A percentile compares a stretch with the other conserved stretches of the same genome.
These are phyloP conservation scores for Pelagia noctiluca DNA, from an alignment of 30 jellyfish, hydroid and myxozoan genomes.

Conservation along the genomic window DNA sequence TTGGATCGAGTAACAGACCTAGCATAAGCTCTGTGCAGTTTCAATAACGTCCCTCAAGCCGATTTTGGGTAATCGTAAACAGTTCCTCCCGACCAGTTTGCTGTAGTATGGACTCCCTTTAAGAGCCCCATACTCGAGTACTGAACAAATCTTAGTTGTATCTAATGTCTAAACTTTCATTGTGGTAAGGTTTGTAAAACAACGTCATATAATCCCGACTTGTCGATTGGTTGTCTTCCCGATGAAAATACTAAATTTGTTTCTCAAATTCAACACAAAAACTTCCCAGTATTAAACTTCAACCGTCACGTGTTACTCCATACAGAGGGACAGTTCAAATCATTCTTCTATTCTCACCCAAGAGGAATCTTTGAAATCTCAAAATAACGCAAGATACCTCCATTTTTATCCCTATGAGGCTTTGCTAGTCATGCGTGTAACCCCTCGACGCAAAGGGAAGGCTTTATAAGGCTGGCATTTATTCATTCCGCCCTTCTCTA, in stretches of 20 bases:
- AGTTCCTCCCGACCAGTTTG: neutral
- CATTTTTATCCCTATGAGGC: too few relatives aligned
- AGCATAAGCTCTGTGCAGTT: neutral
- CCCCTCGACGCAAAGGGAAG: too few relatives aligned
- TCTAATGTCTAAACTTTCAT: neutral
- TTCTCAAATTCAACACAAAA: neutral
- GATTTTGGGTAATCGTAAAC: neutral
- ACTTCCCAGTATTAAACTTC: neutral
- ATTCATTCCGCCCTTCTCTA: too few relatives aligned
- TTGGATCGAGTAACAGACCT: conserved; percentile 6
- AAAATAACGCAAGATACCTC: too few relatives aligned
- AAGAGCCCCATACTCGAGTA: neutral
- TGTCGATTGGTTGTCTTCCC: neutral
- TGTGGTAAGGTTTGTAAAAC: neutral
- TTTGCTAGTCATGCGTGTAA: too few relatives aligned
- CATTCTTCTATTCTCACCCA: too few relatives aligned
- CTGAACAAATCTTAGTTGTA: neutral
- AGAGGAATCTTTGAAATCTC: too few relatives aligned
- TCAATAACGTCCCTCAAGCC: neutral
- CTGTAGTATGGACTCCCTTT: neutral
- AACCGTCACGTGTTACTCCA: neutral
- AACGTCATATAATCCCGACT: neutral
- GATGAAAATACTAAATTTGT: neutral
- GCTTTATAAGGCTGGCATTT: too few relatives aligned
- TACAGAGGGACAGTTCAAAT: neutral